These are phyloP conservation scores for Leptopilina myrica DNA, from an alignment of 2,888 invertebrate genomes.

Conservation along the genomic window DNA sequence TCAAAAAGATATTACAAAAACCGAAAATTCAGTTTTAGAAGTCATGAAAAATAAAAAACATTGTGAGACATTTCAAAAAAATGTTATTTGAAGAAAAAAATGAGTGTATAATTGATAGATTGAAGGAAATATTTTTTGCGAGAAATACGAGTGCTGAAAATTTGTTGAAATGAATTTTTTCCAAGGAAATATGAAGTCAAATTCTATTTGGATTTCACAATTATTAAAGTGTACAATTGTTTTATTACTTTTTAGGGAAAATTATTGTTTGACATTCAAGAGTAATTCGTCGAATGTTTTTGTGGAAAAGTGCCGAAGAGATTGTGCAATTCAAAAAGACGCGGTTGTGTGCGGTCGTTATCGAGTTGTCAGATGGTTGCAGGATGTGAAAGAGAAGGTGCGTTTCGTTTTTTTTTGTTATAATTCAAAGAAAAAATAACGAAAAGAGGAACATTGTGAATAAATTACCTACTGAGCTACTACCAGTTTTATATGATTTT, in stretches of 20 bases:
- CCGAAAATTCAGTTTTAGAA: too few species aligned
- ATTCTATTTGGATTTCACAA: not conserved
- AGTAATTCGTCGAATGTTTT: slow-evolving; percentile 64
- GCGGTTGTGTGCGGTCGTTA: slow-evolving; percentile 71
- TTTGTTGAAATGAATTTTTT: not conserved
- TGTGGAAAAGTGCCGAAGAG: slow-evolving; percentile 68
- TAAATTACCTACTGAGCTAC: not conserved
- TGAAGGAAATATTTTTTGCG: not conserved
- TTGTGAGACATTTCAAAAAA: not conserved
- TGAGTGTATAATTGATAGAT: not conserved
- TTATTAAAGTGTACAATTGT: slow-evolving; percentile 56
- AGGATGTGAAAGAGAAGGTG: slow-evolving; percentile 71
- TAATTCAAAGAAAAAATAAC: not conserved
- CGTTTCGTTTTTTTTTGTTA: slow-evolving; percentile 11
- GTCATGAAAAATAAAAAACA: too few species aligned
- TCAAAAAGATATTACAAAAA: too few species aligned
- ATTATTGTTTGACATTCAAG: slow-evolving; percentile 50
- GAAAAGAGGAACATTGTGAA: not conserved
- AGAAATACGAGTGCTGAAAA: not conserved
- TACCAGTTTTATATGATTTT: too few species aligned
- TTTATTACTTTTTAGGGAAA: slow-evolving; percentile 55
- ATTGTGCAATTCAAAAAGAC: slow-evolving; percentile 67
- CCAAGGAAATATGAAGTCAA: slow-evolving; percentile 2
- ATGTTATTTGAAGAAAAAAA: not conserved
- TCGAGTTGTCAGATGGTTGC: slow-evolving; percentile 70